phyloP scores from a whole-genome alignment of 2,888 invertebrate species.

The Nemapogon koenigi region DNA sequence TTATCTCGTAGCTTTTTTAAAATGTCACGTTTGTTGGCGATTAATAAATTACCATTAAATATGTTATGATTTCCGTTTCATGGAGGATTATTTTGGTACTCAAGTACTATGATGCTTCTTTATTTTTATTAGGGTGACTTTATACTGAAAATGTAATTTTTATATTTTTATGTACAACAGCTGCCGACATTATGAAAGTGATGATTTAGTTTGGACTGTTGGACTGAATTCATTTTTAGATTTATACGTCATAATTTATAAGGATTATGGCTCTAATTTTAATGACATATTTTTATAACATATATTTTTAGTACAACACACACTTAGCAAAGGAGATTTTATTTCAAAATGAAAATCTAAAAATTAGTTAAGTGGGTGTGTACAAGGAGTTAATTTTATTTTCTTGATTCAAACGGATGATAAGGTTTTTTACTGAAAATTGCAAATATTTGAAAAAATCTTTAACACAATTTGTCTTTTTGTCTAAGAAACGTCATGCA shows the following conservation, averaged over 20 bases:
- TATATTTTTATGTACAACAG: constrained; percentile 10
- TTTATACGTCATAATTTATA: constrained; percentile 4
- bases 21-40: constrained; percentile 38
- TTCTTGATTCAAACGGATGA: too few relatives aligned
- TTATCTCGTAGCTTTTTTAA: constrained; percentile 22
- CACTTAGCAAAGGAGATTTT: too few relatives aligned
- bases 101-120: constrained; percentile 17
- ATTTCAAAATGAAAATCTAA: too few relatives aligned
- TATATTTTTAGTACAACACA: too few relatives aligned
- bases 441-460: too few relatives aligned
- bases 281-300: too few relatives aligned
- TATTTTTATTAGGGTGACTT: constrained; percentile 9
- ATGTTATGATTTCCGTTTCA: constrained; percentile 39
- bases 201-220: constrained; percentile 5
- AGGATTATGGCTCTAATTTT: constrained; percentile 3
- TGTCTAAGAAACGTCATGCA: too few relatives aligned
- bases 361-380: too few relatives aligned
- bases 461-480: too few relatives aligned
- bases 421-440: too few relatives aligned
- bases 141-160: constrained; percentile 7
- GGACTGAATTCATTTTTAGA: constrained; percentile 3
- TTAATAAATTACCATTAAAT: constrained; percentile 39
- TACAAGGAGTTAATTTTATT: too few relatives aligned
- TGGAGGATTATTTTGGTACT: constrained; percentile 37
- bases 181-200: constrained; percentile 30